These are phyloP conservation scores for Muscicapa adusta DNA, from an alignment of 2,113 vertebrate species.

Conservation along the genomic window DNA sequence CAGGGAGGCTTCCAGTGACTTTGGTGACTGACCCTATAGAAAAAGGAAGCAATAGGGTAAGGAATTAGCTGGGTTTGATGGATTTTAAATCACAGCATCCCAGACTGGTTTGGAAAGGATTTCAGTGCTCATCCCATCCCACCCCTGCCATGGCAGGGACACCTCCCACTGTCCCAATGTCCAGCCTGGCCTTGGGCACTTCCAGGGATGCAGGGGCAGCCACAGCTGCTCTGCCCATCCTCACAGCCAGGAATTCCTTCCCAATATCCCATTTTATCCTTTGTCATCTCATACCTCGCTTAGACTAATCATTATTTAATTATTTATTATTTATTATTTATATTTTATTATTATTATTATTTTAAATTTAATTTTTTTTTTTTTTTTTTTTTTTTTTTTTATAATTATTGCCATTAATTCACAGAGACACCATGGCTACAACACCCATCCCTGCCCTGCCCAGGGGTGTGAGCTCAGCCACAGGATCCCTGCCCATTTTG, in stretches of 20 bases:
- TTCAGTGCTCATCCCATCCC: rapidly evolving
- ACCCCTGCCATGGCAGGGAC: not conserved
- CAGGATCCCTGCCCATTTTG: not conserved
- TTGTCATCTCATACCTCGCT: not conserved
- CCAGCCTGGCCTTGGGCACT: not conserved
- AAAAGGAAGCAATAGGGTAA: constrained; percentile 5
- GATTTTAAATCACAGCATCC: not conserved
- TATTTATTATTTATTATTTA: no score
- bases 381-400: no score
- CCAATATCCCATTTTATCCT: not conserved
- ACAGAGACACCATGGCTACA: rapidly evolving
- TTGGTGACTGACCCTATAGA: not conserved
- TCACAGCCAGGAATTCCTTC: not conserved
- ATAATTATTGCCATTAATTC: not conserved
- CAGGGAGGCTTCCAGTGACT: not conserved
- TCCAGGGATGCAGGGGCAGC: not conserved
- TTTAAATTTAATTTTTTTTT: no score
- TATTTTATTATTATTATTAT: no score
- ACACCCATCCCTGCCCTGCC: not conserved
- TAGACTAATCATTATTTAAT: not conserved
- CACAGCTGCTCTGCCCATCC: not conserved
- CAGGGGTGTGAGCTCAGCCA: not conserved
- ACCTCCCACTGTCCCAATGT: not conserved
- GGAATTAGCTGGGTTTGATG: constrained; percentile 37
- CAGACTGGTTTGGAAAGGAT: not conserved